Evolutionary conservation across 2,888 invertebrate species (phyloP).

Genomic region (Macrophya annulata): DNA sequence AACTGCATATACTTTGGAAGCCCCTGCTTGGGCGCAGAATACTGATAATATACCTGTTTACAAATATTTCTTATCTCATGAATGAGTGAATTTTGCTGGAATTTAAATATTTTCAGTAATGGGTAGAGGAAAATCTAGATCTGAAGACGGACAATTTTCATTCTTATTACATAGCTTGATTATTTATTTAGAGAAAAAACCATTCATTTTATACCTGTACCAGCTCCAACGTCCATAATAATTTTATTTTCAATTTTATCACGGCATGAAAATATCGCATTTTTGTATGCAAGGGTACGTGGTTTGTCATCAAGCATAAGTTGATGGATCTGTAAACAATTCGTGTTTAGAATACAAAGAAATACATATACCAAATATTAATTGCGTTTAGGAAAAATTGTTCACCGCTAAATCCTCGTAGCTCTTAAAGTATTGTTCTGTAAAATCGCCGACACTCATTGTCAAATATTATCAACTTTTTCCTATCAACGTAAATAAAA

Average conservation of each 20-base stretch:
- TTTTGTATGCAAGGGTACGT: constrained; percentile 89
- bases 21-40: constrained; percentile 95
- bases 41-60: constrained; percentile 89
- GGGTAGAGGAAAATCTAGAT: neutral
- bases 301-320: constrained; percentile 90
- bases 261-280: constrained; percentile 88
- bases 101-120: neutral
- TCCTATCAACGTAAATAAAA: neutral
- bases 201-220: constrained; percentile 82
- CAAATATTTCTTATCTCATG: constrained; percentile 25
- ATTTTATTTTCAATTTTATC: constrained; percentile 88
- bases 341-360: constrained; percentile 21
- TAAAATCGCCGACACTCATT: constrained; percentile 33
- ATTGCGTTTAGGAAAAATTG: constrained; percentile 57
- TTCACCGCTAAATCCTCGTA: constrained; percentile 90
- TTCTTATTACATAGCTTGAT: neutral
- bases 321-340: constrained; percentile 85
- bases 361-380: constrained; percentile 1
- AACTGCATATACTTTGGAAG: constrained; percentile 91
- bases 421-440: constrained; percentile 84
- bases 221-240: constrained; percentile 93
- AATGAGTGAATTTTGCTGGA: neutral
- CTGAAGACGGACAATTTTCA: neutral
- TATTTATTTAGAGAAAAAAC: neutral
- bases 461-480: neutral